Conservation (phyloP, 2,113 vertebrate genomes). For the Gorsachius goisagi region DNA sequence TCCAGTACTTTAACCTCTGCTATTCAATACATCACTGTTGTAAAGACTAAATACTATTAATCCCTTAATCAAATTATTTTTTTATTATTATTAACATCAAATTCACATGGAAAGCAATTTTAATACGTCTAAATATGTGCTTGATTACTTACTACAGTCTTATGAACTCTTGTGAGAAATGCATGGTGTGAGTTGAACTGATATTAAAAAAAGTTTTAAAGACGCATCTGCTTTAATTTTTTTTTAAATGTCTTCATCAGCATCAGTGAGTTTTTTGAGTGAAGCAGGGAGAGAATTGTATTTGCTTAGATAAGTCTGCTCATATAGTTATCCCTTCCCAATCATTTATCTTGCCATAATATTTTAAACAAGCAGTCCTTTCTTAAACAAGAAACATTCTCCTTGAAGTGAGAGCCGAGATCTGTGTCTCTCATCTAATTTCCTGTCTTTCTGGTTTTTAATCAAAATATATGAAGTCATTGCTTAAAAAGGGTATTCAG, state of each 20-base stretch:
- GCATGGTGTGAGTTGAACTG: neutral
- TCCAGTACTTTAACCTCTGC: neutral
- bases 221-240: neutral
- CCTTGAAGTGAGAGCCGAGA: neutral
- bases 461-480: neutral
- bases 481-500: neutral
- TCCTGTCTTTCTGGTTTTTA: slow-evolving; percentile 22
- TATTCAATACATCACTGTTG: neutral
- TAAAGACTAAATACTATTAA: neutral
- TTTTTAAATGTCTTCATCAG: neutral
- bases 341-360: neutral
- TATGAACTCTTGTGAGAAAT: neutral
- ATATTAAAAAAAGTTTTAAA: neutral
- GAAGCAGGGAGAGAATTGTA: neutral
- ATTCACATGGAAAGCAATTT: neutral
- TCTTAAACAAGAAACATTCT: slow-evolving; percentile 5
- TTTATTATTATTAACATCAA: neutral
- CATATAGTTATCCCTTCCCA: neutral
- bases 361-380: neutral
- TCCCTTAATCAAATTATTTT: neutral
- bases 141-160: neutral
- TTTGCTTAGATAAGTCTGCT: neutral
- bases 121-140: neutral
- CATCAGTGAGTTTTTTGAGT: neutral
- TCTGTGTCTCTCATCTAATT: neutral